Percentiles rank a stretch among this genome's conserved stretches.
phyloP scores from a whole-genome alignment of 2,888 invertebrate species.

The Sicus ferrugineus region DNA sequence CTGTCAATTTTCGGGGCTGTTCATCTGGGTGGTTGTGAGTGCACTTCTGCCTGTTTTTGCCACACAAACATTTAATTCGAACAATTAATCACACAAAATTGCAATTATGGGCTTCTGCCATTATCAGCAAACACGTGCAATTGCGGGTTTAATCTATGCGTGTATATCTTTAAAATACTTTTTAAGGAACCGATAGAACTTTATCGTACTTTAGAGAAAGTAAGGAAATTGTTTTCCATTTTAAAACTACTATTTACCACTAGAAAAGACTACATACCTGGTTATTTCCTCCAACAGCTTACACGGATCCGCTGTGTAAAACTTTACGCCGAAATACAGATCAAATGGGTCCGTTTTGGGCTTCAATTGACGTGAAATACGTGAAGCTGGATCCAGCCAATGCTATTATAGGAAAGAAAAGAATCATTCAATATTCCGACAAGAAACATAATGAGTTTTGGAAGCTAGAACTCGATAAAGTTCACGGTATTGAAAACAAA shows the following conservation, averaged over 20 bases:
- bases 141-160: not conserved
- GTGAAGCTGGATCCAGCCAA: slow-evolving; percentile 93
- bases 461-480: too few species aligned
- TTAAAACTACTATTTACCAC: too few species aligned
- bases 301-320: slow-evolving; percentile 96
- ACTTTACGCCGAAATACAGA: slow-evolving; percentile 96
- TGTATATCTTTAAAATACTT: not conserved
- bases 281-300: slow-evolving; percentile 96
- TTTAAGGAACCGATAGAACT: too few species aligned
- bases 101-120: not conserved
- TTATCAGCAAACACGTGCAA: slow-evolving; percentile 11
- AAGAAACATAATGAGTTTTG: too few species aligned
- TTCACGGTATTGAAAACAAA: not conserved
- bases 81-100: not conserved
- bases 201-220: too few species aligned
- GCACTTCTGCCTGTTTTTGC: not conserved
- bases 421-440: too few species aligned
- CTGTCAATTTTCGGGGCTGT: too few species aligned
- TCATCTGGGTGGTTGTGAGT: not conserved
- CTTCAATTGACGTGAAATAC: slow-evolving; percentile 87
- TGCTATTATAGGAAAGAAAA: slow-evolving; percentile 69
- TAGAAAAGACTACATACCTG: slow-evolving; percentile 68
- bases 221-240: too few species aligned
- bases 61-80: slow-evolving; percentile 8
- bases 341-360: slow-evolving; percentile 77